Base-by-base conservation (phyloP, 2,797 vertebrate genomes). In the Crax fasciolata region DNA sequence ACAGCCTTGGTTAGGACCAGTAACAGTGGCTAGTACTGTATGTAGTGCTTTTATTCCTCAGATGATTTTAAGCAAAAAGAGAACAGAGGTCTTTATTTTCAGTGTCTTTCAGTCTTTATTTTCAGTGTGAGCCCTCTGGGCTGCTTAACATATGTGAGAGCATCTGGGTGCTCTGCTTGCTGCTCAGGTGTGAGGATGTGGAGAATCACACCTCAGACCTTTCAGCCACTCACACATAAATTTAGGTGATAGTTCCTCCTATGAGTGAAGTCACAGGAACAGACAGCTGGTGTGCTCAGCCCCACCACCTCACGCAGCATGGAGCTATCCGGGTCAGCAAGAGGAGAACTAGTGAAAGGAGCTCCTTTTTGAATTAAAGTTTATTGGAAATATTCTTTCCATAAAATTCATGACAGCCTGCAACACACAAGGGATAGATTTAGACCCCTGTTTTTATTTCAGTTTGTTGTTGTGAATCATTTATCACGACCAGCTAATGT, bases 241-340 rank as follows among this genome's bases (percentile, higher is more conserved):
- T 27, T 61, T 49, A 74, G 23, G 51, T 18, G 16, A 39, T 11
- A 8, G 21, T 1, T 4, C 43, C 88, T 65, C 70, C 27, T 73
- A 6, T 30, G 51, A 24, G 11, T 58, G n/a, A 87, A 89, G 27
- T 35, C 23, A 55, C 54, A 83, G 46, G 27, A 46, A 30, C 8
- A 75, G 32, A n/a, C 2, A 57, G 18, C 16, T 0, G 0, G 55
- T 18, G 35, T 6, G 8, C 68, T 41, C 43, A 79, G 20, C 30
- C 63, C 52, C 44, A 61, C 12, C 24, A 15, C 3, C 20, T 87
- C 0, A 0, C 35, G 38, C 11, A 58, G 28, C 0, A 0, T 43
- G 38, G 44, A 77, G 44, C 57, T 79, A 35, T 44, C 38, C 84
- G 28, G 38, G 18, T 59, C 73, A 71, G 25, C 35, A 84, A 67